phyloP scores from a whole-genome alignment of 2,113 vertebrate genomes.

The Eira barbara region DNA sequence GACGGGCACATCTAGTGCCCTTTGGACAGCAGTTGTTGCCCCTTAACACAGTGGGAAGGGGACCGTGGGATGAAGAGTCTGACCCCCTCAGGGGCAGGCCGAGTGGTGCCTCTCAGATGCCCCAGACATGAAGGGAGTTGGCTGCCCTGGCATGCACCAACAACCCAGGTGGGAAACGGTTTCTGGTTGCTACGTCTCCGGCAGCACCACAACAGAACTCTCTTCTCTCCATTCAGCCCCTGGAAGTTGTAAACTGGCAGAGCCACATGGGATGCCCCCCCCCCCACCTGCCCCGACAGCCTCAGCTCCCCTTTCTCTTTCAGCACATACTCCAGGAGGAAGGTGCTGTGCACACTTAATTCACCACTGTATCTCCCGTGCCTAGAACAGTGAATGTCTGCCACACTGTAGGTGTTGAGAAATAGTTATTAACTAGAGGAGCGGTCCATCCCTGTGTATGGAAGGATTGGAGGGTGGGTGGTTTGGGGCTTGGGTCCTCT shows the following conservation, averaged over 20 bases:
- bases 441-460: no score
- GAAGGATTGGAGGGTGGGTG: background rate
- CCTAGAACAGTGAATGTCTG: background rate
- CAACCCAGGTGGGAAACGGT: background rate
- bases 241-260: background rate
- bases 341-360: background rate
- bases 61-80: rapidly evolving
- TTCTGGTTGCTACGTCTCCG: background rate
- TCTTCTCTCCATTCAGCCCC: background rate
- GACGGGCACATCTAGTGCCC: background rate
- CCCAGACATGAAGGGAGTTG: background rate
- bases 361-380: background rate
- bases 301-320: background rate
- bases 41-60: background rate
- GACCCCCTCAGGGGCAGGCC: background rate
- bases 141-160: no score
- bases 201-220: background rate
- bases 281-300: background rate
- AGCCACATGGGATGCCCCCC: background rate
- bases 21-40: background rate
- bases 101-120: background rate
- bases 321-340: background rate
- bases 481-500: background rate
- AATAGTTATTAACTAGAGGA: background rate
- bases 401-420: background rate